A percentile compares a stretch with the other conserved stretches of the same genome.
Conservation (phyloP, 2,113 vertebrate species). For the Synodontis membranacea region DNA sequence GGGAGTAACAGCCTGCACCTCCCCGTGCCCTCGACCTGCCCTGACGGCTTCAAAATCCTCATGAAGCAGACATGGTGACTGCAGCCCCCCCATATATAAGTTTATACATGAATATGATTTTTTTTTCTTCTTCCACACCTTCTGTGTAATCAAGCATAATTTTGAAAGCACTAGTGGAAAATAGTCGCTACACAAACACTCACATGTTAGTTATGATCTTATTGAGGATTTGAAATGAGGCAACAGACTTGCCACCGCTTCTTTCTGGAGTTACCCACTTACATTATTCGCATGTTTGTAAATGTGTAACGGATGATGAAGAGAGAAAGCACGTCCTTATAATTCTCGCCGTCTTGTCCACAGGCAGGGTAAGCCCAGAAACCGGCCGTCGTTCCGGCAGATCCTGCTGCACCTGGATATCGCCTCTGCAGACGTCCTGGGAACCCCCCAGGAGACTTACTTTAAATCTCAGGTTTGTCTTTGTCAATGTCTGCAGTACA, state of each 20-base stretch:
- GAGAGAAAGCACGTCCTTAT: not conserved
- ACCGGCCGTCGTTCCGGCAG: constrained; percentile 94
- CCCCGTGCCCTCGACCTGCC: constrained; percentile 95
- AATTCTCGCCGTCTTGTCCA: not conserved
- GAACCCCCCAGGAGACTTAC: constrained; percentile 96
- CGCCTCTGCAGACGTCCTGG: constrained; percentile 89
- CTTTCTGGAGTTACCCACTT: not conserved
- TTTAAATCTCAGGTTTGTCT: constrained; percentile 94
- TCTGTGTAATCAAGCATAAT: not conserved
- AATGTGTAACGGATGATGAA: not conserved
- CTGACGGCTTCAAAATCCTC: constrained; percentile 98
- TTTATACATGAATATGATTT: not conserved
- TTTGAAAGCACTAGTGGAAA: not conserved
- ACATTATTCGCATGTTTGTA: not conserved
- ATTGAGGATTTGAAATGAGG: not conserved
- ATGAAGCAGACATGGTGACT: constrained; percentile 98
- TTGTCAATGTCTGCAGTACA: not conserved
- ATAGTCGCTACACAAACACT: not conserved
- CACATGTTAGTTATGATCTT: not conserved
- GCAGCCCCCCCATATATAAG: not conserved
- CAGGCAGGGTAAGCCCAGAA: constrained; percentile 97
- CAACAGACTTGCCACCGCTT: not conserved
- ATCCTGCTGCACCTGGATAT: constrained; percentile 97
- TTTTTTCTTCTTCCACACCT: not conserved
- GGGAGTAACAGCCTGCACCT: constrained; percentile 98